Evolutionary conservation across 2,888 invertebrate genomes (phyloP).

Genomic region (Noctua janthina): DNA sequence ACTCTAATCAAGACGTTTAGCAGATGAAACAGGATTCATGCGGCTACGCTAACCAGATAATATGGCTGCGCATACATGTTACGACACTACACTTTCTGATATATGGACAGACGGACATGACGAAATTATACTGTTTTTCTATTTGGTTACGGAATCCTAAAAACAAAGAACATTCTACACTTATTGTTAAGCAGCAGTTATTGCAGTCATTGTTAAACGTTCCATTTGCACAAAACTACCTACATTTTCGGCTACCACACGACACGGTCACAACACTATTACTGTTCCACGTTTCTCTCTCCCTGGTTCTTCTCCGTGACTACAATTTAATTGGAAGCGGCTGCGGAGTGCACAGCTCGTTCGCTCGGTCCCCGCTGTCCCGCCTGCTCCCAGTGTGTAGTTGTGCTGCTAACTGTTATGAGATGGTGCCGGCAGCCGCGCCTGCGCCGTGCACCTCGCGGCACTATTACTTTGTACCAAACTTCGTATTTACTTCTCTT

Average conservation of each 20-base stretch:
- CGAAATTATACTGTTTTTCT: background rate
- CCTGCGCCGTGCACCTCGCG: background rate
- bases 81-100: background rate
- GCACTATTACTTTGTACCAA: conserved; percentile 37
- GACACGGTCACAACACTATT: background rate
- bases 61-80: background rate
- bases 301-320: background rate
- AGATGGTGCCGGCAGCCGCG: conserved; percentile 20
- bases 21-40: background rate
- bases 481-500: conserved; percentile 21
- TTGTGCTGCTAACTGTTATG: conserved; percentile 22
- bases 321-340: conserved; percentile 40
- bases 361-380: conserved; percentile 1
- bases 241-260: background rate
- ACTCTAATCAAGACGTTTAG: background rate
- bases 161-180: background rate
- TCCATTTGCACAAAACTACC: background rate
- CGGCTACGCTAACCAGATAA: background rate
- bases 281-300: conserved; percentile 1
- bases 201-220: background rate
- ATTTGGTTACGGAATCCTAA: background rate
- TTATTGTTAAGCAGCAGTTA: background rate
- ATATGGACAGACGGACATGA: background rate
- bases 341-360: conserved; percentile 1
- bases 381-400: background rate